Evolutionary conservation across 1,140 invertebrate species (phyloP), one percentile per base, ranked within the genome.

Genomic region (Scaptomyza graminum): DNA sequence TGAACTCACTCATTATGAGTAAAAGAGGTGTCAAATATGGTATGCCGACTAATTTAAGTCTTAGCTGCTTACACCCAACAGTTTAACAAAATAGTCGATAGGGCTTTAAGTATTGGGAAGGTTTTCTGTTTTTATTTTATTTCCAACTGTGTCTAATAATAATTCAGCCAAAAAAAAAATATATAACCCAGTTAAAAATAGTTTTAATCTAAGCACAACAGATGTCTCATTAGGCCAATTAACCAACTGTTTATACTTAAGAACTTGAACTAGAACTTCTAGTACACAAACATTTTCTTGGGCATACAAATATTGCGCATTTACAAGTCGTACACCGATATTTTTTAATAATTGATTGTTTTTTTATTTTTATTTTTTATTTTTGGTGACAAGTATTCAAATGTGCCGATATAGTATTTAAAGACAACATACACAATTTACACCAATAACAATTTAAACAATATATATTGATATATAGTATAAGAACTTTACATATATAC

Each of bases 391-490:
- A 59, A 52, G 54, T 57, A 71, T 67, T 67, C 49, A 72, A 71
- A 72, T 72, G 69, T 72, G 69, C 69, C 69, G 55, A 72, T n/a
- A n/a, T n/a, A 72, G 67, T 72, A 67, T 61, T 60, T 55, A 67
- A 44, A 51, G 34, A 62, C n/a, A 55, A 46, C 43, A 66, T 52
- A 72, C 43, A 72, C 69, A 72, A 72, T 72, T 72, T 72, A 67
- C 69, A 72, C 67, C 69, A 72, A 72, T 67, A 74, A 62, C 9
- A 61, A 74, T 74, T 74, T 74, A 74, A 63, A 74, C 59, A 74
- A 62, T 69, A 69, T 66, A 62, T 64, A 70, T 54, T 46, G 69
- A 62, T 62, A 62, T 66, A 62, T 64, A 70, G 57, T 66, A 62
- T 64, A 70, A 63, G 61, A 73, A 69, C 65, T 73, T 51, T 69